Evolutionary conservation across 2,113 vertebrate species (phyloP), one percentile per base, ranked within the genome.

Genomic region (Caracal caracal): DNA sequence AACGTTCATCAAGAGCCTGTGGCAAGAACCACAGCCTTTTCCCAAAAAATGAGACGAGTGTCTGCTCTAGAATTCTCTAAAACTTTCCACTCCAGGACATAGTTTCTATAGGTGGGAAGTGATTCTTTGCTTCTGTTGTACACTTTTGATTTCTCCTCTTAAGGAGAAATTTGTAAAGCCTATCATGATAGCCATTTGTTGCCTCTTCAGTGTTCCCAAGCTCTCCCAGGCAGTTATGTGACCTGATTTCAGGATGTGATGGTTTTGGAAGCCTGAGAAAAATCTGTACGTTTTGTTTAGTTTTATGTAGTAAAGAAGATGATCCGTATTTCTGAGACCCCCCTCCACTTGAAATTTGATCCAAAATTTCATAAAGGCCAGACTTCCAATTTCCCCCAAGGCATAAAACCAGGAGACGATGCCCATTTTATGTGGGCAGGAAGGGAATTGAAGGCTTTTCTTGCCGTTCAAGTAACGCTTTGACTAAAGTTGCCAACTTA

Each of bases 301-400:
- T 87, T 95, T 79, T 51, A n/a, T 47, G 28, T 80, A 76, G 65
- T 92, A 63, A 92, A 80, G 73, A 84, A 88, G 80, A 75, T 37
- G 65, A 84, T 73, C 37, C 0, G 53, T 51, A n/a, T 92, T 93
- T 85, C 71, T 88, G 93, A 92, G 66, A 73, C 3, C 33, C 47
- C 33, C 22, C n/a, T 47, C 33, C 51, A n/a, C 11, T 0, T 95
- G 94, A 84, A 96, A 96, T 93, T 35, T n/a, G 76, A 97, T 63
- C 84, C 89, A 20, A 93, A 94, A 56, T 79, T 84, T 85, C 53
- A 87, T 51, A 47, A 96, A 91, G 73, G 30, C 82, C 37, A 43
- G 84, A 22, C 24, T 87, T 90, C 85, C 94, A 12, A 49, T 97
- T 88, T 93, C 94, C 70, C 73, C 83, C 81, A 56, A 91, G 73